These are phyloP conservation scores for Adela reaumurella DNA, from an alignment of 2,888 invertebrate genomes.

Conservation along the genomic window DNA sequence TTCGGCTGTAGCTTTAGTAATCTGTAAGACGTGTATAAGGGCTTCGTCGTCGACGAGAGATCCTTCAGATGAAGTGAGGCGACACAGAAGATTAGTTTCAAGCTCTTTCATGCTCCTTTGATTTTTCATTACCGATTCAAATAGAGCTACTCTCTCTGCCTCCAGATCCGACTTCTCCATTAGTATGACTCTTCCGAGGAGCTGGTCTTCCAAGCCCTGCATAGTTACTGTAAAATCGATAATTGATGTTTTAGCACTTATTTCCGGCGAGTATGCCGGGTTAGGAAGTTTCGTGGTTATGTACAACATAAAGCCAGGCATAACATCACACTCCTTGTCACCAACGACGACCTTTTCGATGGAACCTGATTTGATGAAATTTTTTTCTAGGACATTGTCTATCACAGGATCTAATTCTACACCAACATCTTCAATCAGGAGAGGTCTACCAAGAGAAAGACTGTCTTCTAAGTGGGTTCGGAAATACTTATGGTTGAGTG, in stretches of 20 bases:
- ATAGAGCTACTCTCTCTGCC: conserved; percentile 86
- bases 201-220: conserved; percentile 92
- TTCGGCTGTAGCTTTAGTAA: conserved; percentile 85
- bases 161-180: conserved; percentile 97
- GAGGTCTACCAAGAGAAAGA: conserved; percentile 79
- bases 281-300: conserved; percentile 95
- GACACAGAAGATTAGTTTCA: conserved; percentile 85
- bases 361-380: conserved; percentile 95
- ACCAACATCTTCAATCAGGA: conserved; percentile 92
- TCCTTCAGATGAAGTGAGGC: conserved; percentile 91
- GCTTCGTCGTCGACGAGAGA: conserved; percentile 95
- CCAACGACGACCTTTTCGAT: conserved; percentile 93
- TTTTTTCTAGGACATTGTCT: conserved; percentile 95
- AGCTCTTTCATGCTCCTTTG: conserved; percentile 94
- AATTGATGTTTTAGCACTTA: conserved; percentile 93
- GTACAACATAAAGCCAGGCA: conserved; percentile 93
- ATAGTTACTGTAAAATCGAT: conserved; percentile 98
- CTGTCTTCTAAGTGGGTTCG: conserved; percentile 87
- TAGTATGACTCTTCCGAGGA: conserved; percentile 87
- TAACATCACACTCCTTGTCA: conserved; percentile 95
- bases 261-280: conserved; percentile 94
- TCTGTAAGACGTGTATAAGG: conserved; percentile 82
- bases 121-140: conserved; percentile 95
- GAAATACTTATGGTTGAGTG: conserved; percentile 95
- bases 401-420: conserved; percentile 94